phyloP scores from a whole-genome alignment of 2,797 vertebrate species.

The Apogon hyalosoma region DNA sequence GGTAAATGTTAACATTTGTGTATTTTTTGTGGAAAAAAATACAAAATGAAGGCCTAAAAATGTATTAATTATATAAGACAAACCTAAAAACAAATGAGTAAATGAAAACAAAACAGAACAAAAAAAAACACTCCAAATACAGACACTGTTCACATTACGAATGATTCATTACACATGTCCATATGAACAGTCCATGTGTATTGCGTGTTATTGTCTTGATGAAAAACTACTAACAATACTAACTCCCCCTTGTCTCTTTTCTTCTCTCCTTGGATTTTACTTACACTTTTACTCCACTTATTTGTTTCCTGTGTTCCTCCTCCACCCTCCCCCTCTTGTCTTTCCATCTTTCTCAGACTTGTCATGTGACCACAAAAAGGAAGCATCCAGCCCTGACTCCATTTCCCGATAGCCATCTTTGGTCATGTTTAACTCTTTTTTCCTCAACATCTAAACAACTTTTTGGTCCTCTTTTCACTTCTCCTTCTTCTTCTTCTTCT shows the following conservation, averaged over 20 bases:
- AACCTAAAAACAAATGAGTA: too few species aligned
- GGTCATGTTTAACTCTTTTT: slow-evolving; percentile 7
- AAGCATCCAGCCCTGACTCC: slow-evolving; percentile 72
- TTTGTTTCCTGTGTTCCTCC: background rate
- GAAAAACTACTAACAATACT: slow-evolving; percentile 41
- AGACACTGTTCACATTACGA: background rate
- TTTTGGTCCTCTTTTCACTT: background rate
- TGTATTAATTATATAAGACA: too few species aligned
- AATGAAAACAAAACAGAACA: too few species aligned
- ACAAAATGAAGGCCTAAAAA: too few species aligned
- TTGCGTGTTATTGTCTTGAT: background rate
- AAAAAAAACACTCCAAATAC: too few species aligned
- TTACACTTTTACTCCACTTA: background rate
- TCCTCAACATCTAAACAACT: slow-evolving; percentile 17
- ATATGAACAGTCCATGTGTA: background rate
- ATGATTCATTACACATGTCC: background rate
- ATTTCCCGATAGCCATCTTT: slow-evolving; percentile 73
- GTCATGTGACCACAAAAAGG: slow-evolving; percentile 66
- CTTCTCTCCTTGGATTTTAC: slow-evolving; percentile 9
- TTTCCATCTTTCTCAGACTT: slow-evolving; percentile 59
- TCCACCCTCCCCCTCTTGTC: background rate
- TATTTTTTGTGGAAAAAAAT: too few species aligned
- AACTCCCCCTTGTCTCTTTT: slow-evolving; percentile 37
- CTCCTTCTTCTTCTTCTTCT: slow-evolving; percentile 11
- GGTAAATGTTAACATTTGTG: too few species aligned